Base-by-base conservation (phyloP, 2,888 invertebrate species). In the Keiferia lycopersicella region DNA sequence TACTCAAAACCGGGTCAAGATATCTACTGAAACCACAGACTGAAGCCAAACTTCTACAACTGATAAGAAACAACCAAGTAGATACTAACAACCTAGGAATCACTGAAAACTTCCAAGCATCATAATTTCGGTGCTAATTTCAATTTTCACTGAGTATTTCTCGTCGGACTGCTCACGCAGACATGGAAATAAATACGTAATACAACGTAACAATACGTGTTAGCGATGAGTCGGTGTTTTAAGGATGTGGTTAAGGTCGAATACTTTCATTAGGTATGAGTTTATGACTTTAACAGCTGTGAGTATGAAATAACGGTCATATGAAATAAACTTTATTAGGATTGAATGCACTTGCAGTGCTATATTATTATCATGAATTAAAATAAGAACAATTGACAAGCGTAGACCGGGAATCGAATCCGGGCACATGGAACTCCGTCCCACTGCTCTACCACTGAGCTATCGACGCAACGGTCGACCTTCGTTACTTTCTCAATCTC, bases 241-340 rank as follows among this genome's bases (percentile, higher is more conserved):
- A 41, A 61, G 60, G 60, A 61, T 48, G 48, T 18, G 18, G 12
- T n/a, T 18, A 64, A 66, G 58, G 61, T 57, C 30, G 57, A 20
- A 39, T 64, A 57, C 61, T 58, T 58, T 61, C 45, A 41, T 56
- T 62, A 61, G n/a, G n/a, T n/a, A n/a, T n/a, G n/a, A n/a, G n/a
- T n/a, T n/a, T n/a, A 62, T 12, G 63, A 1, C 45, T 59, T 41
- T 59, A 59, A 22, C 14, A 41, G 20, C 14, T 41, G 41, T 38
- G 26, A n/a, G 53, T 30, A 26, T 30, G 26, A 53, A 53, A 30
- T 53, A 26, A 26, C 30, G 26, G 22, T 20, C 2, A 53, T 12
- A 7, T 26, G 1, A 26, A 30, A n/a, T 12, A 26, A 53, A n/a
- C 14, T 30, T 11, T 26, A 6, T 26, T 26, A n/a, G n/a, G n/a